Conservation (phyloP, 2,797 vertebrate species). For the Trachurus trachurus region DNA sequence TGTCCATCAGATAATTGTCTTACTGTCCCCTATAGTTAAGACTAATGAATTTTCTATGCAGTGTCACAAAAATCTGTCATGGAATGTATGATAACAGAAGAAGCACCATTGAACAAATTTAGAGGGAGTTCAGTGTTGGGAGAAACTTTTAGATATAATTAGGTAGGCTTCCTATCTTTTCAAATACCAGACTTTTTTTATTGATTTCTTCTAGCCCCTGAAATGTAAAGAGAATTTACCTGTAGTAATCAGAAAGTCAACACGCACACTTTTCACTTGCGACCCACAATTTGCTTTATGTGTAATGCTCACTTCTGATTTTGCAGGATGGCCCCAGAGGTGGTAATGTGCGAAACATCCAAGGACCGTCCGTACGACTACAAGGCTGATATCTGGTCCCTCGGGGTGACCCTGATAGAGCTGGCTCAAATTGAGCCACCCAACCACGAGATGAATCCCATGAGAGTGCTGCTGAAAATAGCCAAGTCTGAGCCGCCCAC, state of each 20-base stretch:
- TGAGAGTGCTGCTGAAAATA: slow-evolving; percentile 98
- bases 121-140: slow-evolving; percentile 5
- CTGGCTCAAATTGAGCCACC: slow-evolving; percentile 98
- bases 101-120: slow-evolving; percentile 28
- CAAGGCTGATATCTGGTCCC: slow-evolving; percentile 99
- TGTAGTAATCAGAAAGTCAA: not conserved
- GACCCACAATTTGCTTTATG: not conserved
- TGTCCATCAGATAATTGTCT: slow-evolving; percentile 44
- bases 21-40: slow-evolving; percentile 10
- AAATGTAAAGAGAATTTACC: not conserved
- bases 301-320: slow-evolving; percentile 19
- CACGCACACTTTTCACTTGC: not conserved
- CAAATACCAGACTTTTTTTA: not conserved
- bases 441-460: slow-evolving; percentile 98
- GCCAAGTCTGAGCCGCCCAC: slow-evolving; percentile 97
- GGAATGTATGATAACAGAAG: slow-evolving; percentile 22
- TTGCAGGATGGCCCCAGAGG: slow-evolving; percentile 98
- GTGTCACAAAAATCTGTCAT: slow-evolving; percentile 23
- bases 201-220: too few species aligned
- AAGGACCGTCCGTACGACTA: slow-evolving; percentile 99
- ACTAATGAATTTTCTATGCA: slow-evolving; percentile 31
- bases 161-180: slow-evolving; percentile 17
- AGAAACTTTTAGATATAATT: slow-evolving; percentile 3
- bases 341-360: slow-evolving; percentile 99
- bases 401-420: slow-evolving; percentile 98